Evolutionary conservation across 2,797 vertebrate species (phyloP).

Genomic region (Parauchenoglanis ngamensis): DNA sequence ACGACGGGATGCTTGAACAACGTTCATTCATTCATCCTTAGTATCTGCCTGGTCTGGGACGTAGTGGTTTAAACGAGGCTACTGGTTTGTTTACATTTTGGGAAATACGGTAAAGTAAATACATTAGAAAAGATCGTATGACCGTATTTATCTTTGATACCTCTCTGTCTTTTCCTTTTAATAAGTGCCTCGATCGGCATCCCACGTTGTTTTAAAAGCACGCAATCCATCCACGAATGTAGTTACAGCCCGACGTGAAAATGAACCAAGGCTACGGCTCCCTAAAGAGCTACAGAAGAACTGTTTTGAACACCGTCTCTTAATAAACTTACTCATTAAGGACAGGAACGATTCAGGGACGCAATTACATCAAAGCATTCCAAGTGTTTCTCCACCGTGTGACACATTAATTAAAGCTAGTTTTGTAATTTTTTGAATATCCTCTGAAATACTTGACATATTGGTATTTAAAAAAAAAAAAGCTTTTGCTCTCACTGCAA

Average conservation of each 20-base stretch:
- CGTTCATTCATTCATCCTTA: background rate
- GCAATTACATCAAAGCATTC: background rate
- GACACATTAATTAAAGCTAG: slow-evolving; percentile 9
- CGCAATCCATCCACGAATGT: background rate
- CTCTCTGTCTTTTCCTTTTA: background rate
- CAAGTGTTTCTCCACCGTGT: background rate
- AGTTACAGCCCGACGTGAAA: background rate
- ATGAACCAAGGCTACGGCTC: background rate
- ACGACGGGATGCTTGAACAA: background rate
- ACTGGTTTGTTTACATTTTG: background rate
- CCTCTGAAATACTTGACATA: background rate
- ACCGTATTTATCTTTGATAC: background rate
- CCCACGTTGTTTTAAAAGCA: background rate
- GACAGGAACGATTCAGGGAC: background rate
- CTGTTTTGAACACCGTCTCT: background rate
- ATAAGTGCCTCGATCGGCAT: background rate
- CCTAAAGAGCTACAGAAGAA: background rate
- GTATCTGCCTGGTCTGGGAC: background rate
- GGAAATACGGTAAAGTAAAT: background rate
- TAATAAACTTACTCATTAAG: slow-evolving; percentile 10
- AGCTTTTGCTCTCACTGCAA: background rate
- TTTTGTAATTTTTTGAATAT: background rate
- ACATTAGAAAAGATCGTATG: background rate
- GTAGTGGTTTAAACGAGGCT: background rate
- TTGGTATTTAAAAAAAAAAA: background rate